A percentile compares a stretch with the other conserved stretches of the same genome.
Evolutionary conservation across 2,113 vertebrate genomes (phyloP).

Genomic region (Taurulus bubalis): DNA sequence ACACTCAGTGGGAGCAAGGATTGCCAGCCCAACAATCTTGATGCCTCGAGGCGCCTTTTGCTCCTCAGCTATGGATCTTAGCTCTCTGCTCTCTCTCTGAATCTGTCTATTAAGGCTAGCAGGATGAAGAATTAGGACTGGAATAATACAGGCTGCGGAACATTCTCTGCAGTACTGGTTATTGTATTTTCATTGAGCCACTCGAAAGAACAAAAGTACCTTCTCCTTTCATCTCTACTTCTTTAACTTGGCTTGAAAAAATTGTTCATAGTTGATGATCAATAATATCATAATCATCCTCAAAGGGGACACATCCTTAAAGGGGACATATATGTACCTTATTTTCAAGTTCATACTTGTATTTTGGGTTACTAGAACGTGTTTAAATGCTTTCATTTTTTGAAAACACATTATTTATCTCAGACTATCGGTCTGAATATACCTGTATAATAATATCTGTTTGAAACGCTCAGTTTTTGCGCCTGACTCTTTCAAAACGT

Average conservation of each 20-base stretch:
- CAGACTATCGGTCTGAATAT: background rate
- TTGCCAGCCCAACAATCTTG: conserved; percentile 29
- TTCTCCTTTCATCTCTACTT: conserved; percentile 11
- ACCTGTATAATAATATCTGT: background rate
- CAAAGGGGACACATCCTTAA: background rate
- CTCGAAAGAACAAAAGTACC: background rate
- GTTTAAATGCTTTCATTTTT: background rate
- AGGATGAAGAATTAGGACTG: conserved; percentile 18
- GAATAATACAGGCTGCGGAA: conserved; percentile 11
- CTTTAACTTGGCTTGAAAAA: background rate
- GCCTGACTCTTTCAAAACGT: too few species aligned
- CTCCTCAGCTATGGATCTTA: conserved; percentile 29
- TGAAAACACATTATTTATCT: background rate
- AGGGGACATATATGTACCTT: background rate
- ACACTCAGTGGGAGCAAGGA: conserved; percentile 42
- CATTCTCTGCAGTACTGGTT: background rate
- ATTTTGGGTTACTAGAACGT: background rate
- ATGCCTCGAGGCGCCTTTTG: conserved; percentile 47
- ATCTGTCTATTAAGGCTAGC: conserved; percentile 33
- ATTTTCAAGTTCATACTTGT: background rate
- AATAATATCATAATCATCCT: background rate
- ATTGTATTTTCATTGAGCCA: background rate
- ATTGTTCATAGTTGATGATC: background rate
- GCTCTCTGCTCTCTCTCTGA: conserved; percentile 15
- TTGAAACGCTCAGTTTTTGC: too few species aligned